Conservation (phyloP, 2,888 invertebrate species). For the Chrysotoxum bicinctum region DNA sequence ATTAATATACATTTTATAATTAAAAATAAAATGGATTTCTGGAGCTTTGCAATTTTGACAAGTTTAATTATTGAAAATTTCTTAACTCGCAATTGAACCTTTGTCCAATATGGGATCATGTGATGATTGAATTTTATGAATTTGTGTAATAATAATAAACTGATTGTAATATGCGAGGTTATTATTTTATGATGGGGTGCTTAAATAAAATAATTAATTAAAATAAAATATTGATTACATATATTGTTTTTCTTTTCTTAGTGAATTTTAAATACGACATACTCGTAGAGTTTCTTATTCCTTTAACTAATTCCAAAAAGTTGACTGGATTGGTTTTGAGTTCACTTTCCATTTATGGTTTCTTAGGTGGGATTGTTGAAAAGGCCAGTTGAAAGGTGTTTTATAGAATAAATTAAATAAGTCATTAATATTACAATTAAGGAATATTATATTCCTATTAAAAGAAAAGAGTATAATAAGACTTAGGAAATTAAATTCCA, state of each 20-base stretch:
- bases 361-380: too few relatives aligned
- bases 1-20: background rate
- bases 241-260: constrained; percentile 15
- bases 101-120: constrained; percentile 1
- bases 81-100: background rate
- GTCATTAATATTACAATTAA: too few relatives aligned
- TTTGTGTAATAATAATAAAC: constrained; percentile 21
- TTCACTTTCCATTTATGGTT: too few relatives aligned
- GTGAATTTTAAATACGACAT: too few relatives aligned
- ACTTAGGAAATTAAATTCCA: too few relatives aligned
- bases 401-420: too few relatives aligned
- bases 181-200: constrained; percentile 68
- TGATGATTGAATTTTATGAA: constrained; percentile 39
- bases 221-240: background rate
- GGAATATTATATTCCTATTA: too few relatives aligned
- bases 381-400: too few relatives aligned
- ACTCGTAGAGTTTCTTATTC: too few relatives aligned
- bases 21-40: constrained; percentile 68
- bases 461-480: too few relatives aligned
- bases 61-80: background rate
- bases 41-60: constrained; percentile 72
- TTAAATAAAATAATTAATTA: constrained; percentile 68
- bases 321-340: too few relatives aligned
- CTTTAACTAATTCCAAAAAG: too few relatives aligned
- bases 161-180: constrained; percentile 60